Percentiles rank a stretch among this genome's conserved stretches.
These are phyloP conservation scores for Aphis craccivora DNA, from an alignment of 1,140 invertebrate genomes.

Conservation along the genomic window DNA sequence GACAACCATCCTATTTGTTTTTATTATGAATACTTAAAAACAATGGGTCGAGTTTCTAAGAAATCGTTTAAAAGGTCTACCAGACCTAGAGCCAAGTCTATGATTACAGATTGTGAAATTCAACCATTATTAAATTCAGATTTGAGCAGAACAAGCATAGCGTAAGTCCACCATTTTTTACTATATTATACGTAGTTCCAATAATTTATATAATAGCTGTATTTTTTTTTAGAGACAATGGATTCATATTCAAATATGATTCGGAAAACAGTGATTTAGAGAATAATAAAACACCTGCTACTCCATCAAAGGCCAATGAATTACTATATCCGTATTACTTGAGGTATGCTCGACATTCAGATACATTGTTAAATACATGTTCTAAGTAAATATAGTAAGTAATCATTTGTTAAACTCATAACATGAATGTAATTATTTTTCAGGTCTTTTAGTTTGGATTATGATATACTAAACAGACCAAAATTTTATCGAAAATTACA, in stretches of 20 bases:
- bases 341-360: constrained; percentile 50
- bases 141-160: constrained; percentile 52
- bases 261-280: constrained; percentile 58
- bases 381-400: constrained; percentile 38
- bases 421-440: neutral
- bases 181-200: neutral
- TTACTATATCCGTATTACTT: constrained; percentile 53
- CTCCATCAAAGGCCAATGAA: constrained; percentile 47
- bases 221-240: constrained; percentile 43
- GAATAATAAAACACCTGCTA: constrained; percentile 4
- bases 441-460: constrained; percentile 54
- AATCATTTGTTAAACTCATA: neutral
- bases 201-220: neutral
- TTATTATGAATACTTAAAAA: constrained; percentile 21
- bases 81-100: constrained; percentile 39
- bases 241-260: constrained; percentile 58
- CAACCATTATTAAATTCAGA: constrained; percentile 58
- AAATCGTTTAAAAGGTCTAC: constrained; percentile 23
- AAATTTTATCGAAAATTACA: constrained; percentile 57
- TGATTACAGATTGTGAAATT: constrained; percentile 35
- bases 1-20: constrained; percentile 10
- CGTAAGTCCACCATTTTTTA: constrained; percentile 27
- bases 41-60: constrained; percentile 32
- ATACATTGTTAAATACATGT: constrained; percentile 41
- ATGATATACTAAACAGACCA: constrained; percentile 47